These are phyloP conservation scores for Drosophila azteca DNA, from an alignment of 1,140 invertebrate genomes.

Conservation along the genomic window DNA sequence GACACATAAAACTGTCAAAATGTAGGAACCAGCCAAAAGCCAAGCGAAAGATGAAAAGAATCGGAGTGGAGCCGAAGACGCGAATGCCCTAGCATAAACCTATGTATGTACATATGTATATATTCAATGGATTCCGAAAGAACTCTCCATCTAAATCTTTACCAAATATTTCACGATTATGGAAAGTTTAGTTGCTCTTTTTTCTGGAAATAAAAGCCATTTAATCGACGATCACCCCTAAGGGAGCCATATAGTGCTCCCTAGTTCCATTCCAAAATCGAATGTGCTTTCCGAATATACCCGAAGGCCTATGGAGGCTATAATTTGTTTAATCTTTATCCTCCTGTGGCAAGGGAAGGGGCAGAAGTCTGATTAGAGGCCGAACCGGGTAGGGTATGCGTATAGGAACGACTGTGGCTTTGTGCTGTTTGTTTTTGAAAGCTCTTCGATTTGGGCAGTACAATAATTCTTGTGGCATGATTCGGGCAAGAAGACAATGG, in stretches of 20 bases:
- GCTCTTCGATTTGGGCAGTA: conserved; percentile 16
- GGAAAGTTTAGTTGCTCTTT: too few species aligned
- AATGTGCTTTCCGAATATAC: too few species aligned
- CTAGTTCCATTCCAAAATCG: not conserved
- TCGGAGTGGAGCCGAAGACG: conserved; percentile 16
- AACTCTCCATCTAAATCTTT: not conserved
- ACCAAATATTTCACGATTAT: too few species aligned
- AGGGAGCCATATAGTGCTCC: conserved; percentile 2
- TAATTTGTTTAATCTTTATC: conserved; percentile 23
- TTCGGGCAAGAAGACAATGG: conserved; percentile 70
- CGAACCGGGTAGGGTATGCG: conserved; percentile 15
- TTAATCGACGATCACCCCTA: conserved; percentile 14
- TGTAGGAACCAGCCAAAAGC: conserved; percentile 21
- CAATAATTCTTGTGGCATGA: conserved; percentile 46
- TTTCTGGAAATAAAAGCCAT: not conserved
- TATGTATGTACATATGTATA: too few species aligned
- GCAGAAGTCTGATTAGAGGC: conserved; percentile 10
- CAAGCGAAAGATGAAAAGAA: conserved; percentile 14
- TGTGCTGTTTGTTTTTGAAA: conserved; percentile 14
- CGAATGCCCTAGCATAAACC: conserved; percentile 41
- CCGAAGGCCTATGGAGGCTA: not conserved
- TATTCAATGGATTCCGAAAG: too few species aligned
- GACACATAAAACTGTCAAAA: conserved; percentile 79
- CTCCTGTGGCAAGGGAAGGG: not conserved
- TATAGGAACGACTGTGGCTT: not conserved